Evolutionary conservation across 2,113 vertebrate species (phyloP).

Genomic region (Chelonoidis abingdonii): DNA sequence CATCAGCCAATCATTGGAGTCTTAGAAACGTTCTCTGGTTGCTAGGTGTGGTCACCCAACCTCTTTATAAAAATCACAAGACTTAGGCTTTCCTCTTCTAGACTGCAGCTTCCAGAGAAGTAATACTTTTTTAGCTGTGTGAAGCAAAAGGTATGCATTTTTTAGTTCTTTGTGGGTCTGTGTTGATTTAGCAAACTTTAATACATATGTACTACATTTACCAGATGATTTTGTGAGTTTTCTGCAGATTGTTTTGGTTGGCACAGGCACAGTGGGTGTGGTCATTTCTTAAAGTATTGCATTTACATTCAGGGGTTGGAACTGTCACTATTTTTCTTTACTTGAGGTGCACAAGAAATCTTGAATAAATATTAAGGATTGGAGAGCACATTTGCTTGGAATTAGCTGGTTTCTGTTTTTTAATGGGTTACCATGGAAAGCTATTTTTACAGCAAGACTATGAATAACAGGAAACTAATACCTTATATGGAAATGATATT

Average conservation of each 20-base stretch:
- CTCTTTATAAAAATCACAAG: constrained; percentile 66
- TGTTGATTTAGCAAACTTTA: not conserved
- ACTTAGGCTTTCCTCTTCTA: not conserved
- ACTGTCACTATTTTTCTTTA: not conserved
- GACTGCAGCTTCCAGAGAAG: not conserved
- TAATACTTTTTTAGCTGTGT: not conserved
- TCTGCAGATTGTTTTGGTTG: not conserved
- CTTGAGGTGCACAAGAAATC: not conserved
- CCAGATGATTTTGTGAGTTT: not conserved
- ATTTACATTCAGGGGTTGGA: not conserved
- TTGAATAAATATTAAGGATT: not conserved
- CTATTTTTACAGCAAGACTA: not conserved
- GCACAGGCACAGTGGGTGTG: not conserved
- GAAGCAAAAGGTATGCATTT: constrained; percentile 66
- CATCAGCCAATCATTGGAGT: constrained; percentile 34
- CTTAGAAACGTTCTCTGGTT: constrained; percentile 69
- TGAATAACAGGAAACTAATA: not conserved
- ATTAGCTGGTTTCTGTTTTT: not conserved
- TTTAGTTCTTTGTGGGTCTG: not conserved
- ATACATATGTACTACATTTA: not conserved
- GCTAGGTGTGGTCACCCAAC: constrained; percentile 77
- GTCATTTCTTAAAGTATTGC: not conserved
- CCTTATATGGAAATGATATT: not conserved
- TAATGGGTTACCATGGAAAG: constrained; percentile 13
- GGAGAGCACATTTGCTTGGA: not conserved